Percentiles rank a stretch among this genome's conserved stretches.
Evolutionary conservation across 2,113 vertebrate genomes (phyloP).

Genomic region (Carassius auratus): DNA sequence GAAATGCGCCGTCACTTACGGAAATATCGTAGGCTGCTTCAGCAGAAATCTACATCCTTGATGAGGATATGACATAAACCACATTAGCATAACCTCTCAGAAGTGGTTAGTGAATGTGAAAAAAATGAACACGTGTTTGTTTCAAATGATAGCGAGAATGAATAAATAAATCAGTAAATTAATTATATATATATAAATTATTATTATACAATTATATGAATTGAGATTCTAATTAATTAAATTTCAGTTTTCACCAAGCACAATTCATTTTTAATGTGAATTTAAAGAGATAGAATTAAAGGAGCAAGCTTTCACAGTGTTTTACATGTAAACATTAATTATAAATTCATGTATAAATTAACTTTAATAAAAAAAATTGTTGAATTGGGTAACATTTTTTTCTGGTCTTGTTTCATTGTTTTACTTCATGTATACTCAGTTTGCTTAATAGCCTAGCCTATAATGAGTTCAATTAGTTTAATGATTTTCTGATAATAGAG

Average conservation of each 20-base stretch:
- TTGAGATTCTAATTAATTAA: neutral
- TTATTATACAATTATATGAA: neutral
- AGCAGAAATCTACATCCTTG: conserved; percentile 16
- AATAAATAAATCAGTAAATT: neutral
- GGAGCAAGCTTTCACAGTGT: neutral
- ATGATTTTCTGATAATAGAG: neutral
- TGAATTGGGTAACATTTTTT: neutral
- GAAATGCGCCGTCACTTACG: conserved; percentile 67
- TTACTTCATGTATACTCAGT: neutral
- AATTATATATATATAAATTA: neutral
- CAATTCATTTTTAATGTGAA: neutral
- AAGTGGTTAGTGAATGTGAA: neutral
- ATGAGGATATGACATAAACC: conserved; percentile 8
- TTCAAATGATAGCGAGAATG: neutral
- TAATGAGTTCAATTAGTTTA: neutral
- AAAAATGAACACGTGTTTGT: neutral
- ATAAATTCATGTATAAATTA: neutral
- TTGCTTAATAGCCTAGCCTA: neutral
- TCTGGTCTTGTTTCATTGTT: neutral
- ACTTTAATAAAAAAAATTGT: too few species aligned
- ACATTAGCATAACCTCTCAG: neutral
- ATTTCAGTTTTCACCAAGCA: neutral
- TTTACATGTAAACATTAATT: neutral
- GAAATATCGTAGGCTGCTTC: conserved; percentile 52
- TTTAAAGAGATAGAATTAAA: neutral